These are phyloP conservation scores for Steromphala cineraria DNA, from an alignment of 2,888 invertebrate genomes.

Conservation along the genomic window DNA sequence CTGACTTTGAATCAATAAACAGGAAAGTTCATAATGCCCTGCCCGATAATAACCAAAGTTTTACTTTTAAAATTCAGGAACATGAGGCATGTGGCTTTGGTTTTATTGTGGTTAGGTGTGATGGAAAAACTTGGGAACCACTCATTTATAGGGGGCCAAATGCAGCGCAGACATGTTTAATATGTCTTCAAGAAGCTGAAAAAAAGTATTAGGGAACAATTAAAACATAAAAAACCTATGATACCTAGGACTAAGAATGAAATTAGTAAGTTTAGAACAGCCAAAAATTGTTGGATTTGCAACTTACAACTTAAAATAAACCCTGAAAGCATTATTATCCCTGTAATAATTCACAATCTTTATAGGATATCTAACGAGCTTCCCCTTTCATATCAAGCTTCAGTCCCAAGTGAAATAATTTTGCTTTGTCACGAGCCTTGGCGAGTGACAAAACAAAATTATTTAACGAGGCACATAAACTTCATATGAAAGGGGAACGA, in stretches of 20 bases:
- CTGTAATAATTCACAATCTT: too few relatives aligned
- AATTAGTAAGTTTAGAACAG: neutral
- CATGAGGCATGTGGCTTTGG: neutral
- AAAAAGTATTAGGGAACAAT: too few relatives aligned
- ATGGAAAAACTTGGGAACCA: neutral
- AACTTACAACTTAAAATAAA: too few relatives aligned
- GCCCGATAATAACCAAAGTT: neutral
- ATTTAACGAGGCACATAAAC: too few relatives aligned
- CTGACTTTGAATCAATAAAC: neutral
- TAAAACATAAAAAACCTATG: too few relatives aligned
- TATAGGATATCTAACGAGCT: too few relatives aligned
- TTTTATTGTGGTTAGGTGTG: neutral
- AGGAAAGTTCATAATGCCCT: neutral
- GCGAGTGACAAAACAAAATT: too few relatives aligned
- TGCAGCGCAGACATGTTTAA: neutral
- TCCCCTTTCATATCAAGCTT: too few relatives aligned
- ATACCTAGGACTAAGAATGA: neutral
- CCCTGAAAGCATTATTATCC: neutral
- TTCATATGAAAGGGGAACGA: too few relatives aligned
- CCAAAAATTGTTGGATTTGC: neutral
- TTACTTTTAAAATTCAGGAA: neutral
- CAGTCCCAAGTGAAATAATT: too few relatives aligned
- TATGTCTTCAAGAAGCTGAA: neutral
- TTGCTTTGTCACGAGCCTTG: too few relatives aligned
- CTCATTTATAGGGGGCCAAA: neutral